Percentiles rank a stretch among this genome's conserved stretches.
phyloP scores from a whole-genome alignment of 2,797 vertebrate species.

The Acipenser transmontanus region DNA sequence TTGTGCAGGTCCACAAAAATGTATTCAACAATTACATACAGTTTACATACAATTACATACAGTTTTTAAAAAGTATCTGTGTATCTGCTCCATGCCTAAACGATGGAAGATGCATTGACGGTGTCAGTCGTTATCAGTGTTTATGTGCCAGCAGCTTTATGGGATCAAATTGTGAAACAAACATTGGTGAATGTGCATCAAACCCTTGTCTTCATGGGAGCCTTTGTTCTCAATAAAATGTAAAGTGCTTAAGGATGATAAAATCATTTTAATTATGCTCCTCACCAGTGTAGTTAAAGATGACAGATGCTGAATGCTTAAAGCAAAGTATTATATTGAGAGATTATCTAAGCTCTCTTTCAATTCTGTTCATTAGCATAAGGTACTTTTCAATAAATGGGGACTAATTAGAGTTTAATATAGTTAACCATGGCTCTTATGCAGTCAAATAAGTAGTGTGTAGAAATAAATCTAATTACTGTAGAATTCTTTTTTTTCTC shows the following conservation, averaged over 20 bases:
- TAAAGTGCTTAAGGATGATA: conserved; percentile 42
- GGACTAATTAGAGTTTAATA: conserved; percentile 50
- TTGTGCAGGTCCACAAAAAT: no score
- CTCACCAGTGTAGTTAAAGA: conserved; percentile 38
- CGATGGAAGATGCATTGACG: conserved; percentile 60
- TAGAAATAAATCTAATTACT: no score
- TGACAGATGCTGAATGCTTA: conserved; percentile 45
- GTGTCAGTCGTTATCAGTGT: conserved; percentile 56
- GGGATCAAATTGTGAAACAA: conserved; percentile 59
- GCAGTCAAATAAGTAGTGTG: conserved; percentile 22
- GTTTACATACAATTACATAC: no score
- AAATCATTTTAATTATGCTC: conserved; percentile 53
- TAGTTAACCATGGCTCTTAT: conserved; percentile 34
- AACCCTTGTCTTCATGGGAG: conserved; percentile 68
- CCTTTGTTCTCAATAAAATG: conserved; percentile 38
- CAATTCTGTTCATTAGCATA: conserved; percentile 57
- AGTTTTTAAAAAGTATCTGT: conserved; percentile 17
- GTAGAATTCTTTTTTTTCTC: no score
- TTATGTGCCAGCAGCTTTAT: conserved; percentile 60
- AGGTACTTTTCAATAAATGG: conserved; percentile 40
- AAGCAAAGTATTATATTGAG: conserved; percentile 45
- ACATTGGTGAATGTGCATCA: conserved; percentile 69
- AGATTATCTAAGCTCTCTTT: conserved; percentile 48
- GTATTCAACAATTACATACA: no score
- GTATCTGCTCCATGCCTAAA: conserved; percentile 62